Base-by-base conservation (phyloP, 2,888 invertebrate genomes). In the Cyclophora punctaria region DNA sequence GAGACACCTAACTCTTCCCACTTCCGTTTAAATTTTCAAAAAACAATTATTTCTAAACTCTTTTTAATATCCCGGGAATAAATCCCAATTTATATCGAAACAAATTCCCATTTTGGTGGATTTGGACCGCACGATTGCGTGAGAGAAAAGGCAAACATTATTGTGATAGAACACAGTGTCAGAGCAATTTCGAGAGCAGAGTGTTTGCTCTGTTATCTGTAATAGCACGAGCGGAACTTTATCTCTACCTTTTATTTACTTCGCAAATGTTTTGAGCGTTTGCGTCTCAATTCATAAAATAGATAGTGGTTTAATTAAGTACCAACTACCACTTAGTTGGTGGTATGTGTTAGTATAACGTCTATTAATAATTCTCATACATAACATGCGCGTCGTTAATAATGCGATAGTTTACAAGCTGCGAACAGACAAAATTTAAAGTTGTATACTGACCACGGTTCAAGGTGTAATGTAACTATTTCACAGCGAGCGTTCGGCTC, bases 231-330 rank as follows among this genome's bases (percentile, higher is more conserved):
- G 80, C 73, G 71, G 60, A 64, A 59, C 58, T 69, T 78, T 83
- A 83, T 82, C 79, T 62, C 55, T 51, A 34, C 54, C 53, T 66
- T 46, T 53, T 82, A 76, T 83, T 83, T 83, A 69, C 64, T 66
- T 45, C 44, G 71, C 61, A 80, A 84, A 84, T 83, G 76, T 83
- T 85, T 72, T 80, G 65, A 68, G 66, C 71, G 66, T 66, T 62
- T 50, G 55, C 63, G 54, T 61, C 58, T 54, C 44, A 57, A 49
- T 57, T 54, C 37, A 48, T 56, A n/a, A 56, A 66, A 54, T 51
- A 57, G 49, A 58, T 50, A 47, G 57, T 44, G 20, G 6, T 20
- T 34, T 33, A 47, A 52, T 53, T 59, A 48, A 33, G 4, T 20
- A 20, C 20, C 20, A 20, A 20, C 20, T 20, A 20, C 20, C 20